A percentile compares a stretch with the other conserved stretches of the same genome.
Conservation (phyloP, 1,140 invertebrate species). For the Eumeta japonica region DNA sequence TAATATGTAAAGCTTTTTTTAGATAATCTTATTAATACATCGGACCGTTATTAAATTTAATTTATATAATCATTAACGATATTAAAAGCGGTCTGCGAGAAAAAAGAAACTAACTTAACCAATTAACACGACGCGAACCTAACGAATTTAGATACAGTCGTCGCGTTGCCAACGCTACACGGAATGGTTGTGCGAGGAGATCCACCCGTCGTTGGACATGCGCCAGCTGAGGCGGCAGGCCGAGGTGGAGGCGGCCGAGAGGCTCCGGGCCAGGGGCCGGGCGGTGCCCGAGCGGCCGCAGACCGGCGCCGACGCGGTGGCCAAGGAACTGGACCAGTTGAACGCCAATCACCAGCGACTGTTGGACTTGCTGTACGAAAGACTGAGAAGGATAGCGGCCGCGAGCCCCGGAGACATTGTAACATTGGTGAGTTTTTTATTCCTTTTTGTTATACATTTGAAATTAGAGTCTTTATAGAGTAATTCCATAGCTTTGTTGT, state of each 20-base stretch:
- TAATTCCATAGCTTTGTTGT: no score
- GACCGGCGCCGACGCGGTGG: constrained; percentile 76
- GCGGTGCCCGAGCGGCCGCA: constrained; percentile 19
- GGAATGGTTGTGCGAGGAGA: constrained; percentile 83
- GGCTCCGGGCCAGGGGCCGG: constrained; percentile 20
- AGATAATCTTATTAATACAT: no score
- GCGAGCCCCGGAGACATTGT: constrained; percentile 62
- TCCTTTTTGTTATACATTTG: no score
- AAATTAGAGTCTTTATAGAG: no score
- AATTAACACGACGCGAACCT: constrained; percentile 33
- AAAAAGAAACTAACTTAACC: constrained; percentile 26
- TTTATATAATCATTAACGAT: no score
- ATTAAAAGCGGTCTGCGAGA: no score
- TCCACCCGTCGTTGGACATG: constrained; percentile 79
- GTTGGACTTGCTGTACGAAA: constrained; percentile 70
- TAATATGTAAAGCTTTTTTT: no score
- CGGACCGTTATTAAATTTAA: no score
- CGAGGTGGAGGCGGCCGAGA: constrained; percentile 35
- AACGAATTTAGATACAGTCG: constrained; percentile 78
- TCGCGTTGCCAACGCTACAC: constrained; percentile 83
- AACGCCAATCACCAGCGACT: constrained; percentile 80
- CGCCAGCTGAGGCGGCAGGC: constrained; percentile 41
- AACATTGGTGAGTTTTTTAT: constrained; percentile 63
- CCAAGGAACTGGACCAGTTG: constrained; percentile 80
- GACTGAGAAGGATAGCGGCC: constrained; percentile 60